Percentiles rank a stretch among this genome's conserved stretches.
Conservation (phyloP, 2,888 invertebrate genomes). For the Heteromyza rotundicornis region DNA sequence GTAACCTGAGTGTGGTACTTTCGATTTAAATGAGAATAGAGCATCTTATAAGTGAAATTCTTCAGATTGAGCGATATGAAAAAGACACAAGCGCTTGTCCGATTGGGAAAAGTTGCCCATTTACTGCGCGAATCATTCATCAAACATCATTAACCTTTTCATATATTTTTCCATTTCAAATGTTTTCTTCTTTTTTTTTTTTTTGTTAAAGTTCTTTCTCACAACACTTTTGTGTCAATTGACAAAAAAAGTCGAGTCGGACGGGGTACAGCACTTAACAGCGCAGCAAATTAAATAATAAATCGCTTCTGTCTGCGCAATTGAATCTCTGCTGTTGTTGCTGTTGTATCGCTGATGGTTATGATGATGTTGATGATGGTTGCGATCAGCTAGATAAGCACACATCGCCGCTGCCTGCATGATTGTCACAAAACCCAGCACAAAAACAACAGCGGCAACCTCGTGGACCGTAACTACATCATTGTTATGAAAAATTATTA, state of each 20-base stretch:
- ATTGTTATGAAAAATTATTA: constrained; percentile 48
- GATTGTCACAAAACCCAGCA: constrained; percentile 6
- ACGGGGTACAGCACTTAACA: constrained; percentile 30
- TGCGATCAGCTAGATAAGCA: constrained; percentile 32
- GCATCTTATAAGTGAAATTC: too few relatives aligned
- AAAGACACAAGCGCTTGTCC: too few relatives aligned
- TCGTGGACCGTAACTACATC: constrained; percentile 8
- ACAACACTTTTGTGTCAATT: constrained; percentile 12
- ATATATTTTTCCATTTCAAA: constrained; percentile 1
- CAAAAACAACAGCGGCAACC: constrained; percentile 1
- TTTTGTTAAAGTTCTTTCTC: constrained; percentile 6
- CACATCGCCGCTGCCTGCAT: constrained; percentile 15
- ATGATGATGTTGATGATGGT: constrained; percentile 21
- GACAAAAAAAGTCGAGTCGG: constrained; percentile 9
- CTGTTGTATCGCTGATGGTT: constrained; percentile 8
- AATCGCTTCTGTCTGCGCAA: constrained; percentile 46
- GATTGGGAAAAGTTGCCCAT: too few relatives aligned
- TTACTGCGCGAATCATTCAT: too few relatives aligned
- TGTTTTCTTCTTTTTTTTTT: neutral
- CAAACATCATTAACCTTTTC: constrained; percentile 25
- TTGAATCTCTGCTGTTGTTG: constrained; percentile 20
- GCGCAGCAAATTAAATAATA: constrained; percentile 58
- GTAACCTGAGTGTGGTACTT: too few relatives aligned
- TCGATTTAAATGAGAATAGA: too few relatives aligned
- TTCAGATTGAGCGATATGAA: too few relatives aligned